These are phyloP conservation scores for Tenthredo livida DNA, from an alignment of 2,888 invertebrate genomes.

Conservation along the genomic window DNA sequence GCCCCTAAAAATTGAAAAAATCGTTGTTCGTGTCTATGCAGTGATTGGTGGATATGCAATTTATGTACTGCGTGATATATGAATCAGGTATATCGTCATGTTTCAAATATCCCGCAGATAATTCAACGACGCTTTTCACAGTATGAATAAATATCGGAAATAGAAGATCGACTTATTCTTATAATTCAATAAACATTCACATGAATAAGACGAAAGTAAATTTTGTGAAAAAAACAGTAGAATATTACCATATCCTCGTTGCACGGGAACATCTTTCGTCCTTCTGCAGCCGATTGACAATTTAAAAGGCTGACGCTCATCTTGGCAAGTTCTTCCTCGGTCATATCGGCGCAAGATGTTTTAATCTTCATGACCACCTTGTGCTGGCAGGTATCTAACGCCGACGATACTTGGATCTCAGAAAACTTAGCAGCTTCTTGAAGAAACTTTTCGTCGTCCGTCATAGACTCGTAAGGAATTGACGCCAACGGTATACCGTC, in stretches of 20 bases:
- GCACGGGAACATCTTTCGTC: slow-evolving; percentile 82
- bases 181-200: too few species aligned
- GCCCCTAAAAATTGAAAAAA: slow-evolving; percentile 57
- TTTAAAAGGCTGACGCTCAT: slow-evolving; percentile 84
- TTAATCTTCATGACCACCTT: slow-evolving; percentile 83
- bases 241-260: slow-evolving; percentile 81
- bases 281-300: slow-evolving; percentile 84
- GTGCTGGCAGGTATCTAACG: slow-evolving; percentile 84
- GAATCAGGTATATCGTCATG: not conserved
- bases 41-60: not conserved
- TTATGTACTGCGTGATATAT: not conserved
- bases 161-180: too few species aligned
- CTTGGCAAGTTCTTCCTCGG: slow-evolving; percentile 84
- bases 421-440: slow-evolving; percentile 82
- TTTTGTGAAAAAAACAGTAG: not conserved
- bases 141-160: too few species aligned
- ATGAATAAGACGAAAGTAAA: not conserved
- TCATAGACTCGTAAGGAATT: slow-evolving; percentile 74
- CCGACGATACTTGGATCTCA: slow-evolving; percentile 80
- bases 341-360: slow-evolving; percentile 81
- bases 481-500: slow-evolving; percentile 71
- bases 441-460: slow-evolving; percentile 83
- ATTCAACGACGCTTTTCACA: too few species aligned
- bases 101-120: too few species aligned
- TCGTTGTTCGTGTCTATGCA: not conserved